Base-by-base conservation (phyloP, 1,140 invertebrate genomes). In the Drosophila ficusphila region DNA sequence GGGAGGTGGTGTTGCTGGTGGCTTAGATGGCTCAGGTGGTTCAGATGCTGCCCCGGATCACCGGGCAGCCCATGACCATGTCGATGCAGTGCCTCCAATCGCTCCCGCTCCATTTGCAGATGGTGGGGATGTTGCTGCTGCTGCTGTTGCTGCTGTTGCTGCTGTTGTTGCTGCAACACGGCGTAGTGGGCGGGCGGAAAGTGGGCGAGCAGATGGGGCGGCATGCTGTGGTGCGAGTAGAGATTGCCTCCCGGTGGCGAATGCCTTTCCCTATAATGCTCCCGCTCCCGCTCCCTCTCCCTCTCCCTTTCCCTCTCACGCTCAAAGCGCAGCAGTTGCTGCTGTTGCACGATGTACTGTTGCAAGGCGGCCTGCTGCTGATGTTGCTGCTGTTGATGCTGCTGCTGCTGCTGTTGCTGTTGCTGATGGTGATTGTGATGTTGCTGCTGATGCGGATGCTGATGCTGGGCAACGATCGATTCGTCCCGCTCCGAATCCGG, bases 261-360 rank as follows among this genome's bases (percentile, higher is more conserved):
- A 14, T 73, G 70, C 8, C 76, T 48, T 11, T 76, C 67, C 31
- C 68, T 42, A 27, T 65, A 70, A 9, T 74, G 68, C 14, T 89
- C 76, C 18, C 85, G 61, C 27, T 64, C 62, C 7, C n/a, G n/a
- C n/a, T n/a, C 72, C 14, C 82, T 47, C 25, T 68, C 68, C 8
- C 73, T 42, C 12, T 73, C 67, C 12, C 68, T 8, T 0, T 82
- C 79, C 4, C 65, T 19, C 1, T 79, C 74, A 0, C 76, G 33
- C 21, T 83, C 79, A 16, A 85, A 85, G 44, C 81, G 81, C 61
- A 82, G 48, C 61, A 89, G 16, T 19, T 90, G 88, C 38, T 90
- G 88, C 58, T 90, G 88, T 69, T 90, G 88, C 6, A 79, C 88
- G 12, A 89, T 46, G 21, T 89, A 89, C 46, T 89, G 85, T 21